Conservation (phyloP, 2,888 invertebrate species). For the Drosophila mettleri region DNA sequence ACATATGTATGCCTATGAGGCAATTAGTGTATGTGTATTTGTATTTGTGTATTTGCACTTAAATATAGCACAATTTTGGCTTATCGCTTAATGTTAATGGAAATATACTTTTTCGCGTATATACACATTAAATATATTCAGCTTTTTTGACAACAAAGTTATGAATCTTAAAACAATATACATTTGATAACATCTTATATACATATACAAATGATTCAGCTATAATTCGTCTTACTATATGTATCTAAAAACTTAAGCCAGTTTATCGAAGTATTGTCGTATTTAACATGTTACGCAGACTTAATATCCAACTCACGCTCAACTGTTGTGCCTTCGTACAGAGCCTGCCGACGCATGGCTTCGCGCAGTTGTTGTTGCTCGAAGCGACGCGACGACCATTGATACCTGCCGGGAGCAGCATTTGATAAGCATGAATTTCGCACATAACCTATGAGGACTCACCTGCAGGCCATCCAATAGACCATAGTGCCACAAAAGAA, state of each 20-base stretch:
- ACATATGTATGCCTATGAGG: not conserved
- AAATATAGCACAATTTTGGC: constrained; percentile 14
- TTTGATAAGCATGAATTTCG: not conserved
- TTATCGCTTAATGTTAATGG: constrained; percentile 18
- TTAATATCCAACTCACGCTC: constrained; percentile 83
- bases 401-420: constrained; percentile 85
- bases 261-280: not conserved
- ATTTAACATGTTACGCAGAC: constrained; percentile 61
- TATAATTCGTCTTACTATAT: constrained; percentile 2
- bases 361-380: constrained; percentile 88
- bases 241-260: not conserved
- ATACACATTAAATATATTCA: not conserved
- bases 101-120: constrained; percentile 4
- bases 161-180: not conserved
- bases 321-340: constrained; percentile 88
- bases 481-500: constrained; percentile 88
- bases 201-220: constrained; percentile 25
- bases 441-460: not conserved
- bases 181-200: constrained; percentile 7
- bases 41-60: constrained; percentile 4
- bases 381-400: constrained; percentile 89
- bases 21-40: not conserved
- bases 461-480: constrained; percentile 89
- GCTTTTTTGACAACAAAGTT: constrained; percentile 1
- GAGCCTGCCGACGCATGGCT: constrained; percentile 87